Evolutionary conservation across 2,113 vertebrate genomes (phyloP).

Genomic region (Cyanistes caeruleus): DNA sequence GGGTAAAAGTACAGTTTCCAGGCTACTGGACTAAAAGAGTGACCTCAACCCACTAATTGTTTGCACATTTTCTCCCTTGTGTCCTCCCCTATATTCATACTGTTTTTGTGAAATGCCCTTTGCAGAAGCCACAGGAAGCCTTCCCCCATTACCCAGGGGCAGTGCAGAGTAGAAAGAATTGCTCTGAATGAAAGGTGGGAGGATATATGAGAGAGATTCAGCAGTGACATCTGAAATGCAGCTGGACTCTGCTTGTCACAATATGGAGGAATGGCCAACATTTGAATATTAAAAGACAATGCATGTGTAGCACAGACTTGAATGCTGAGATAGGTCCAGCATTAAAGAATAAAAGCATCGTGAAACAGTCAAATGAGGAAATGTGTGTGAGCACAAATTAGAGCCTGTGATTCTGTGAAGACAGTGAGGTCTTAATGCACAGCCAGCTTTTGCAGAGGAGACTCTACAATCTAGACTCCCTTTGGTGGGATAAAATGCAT

Average conservation of each 20-base stretch:
- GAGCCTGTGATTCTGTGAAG: background rate
- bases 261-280: background rate
- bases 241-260: background rate
- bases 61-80: background rate
- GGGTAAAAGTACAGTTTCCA: background rate
- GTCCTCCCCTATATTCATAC: background rate
- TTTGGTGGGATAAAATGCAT: background rate
- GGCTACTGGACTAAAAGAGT: background rate
- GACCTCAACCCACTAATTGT: background rate
- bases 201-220: background rate
- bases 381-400: background rate
- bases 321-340: background rate
- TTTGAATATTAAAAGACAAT: background rate
- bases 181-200: background rate
- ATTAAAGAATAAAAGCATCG: background rate
- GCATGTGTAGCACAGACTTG: background rate
- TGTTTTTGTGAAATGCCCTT: background rate
- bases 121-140: background rate
- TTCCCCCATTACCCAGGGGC: background rate
- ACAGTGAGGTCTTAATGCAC: background rate
- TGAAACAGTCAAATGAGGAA: background rate
- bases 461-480: background rate
- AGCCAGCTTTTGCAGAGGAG: background rate
- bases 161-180: background rate
- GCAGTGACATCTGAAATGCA: background rate